phyloP scores from a whole-genome alignment of 2,113 vertebrate species.

The Phalacrocorax carbo region DNA sequence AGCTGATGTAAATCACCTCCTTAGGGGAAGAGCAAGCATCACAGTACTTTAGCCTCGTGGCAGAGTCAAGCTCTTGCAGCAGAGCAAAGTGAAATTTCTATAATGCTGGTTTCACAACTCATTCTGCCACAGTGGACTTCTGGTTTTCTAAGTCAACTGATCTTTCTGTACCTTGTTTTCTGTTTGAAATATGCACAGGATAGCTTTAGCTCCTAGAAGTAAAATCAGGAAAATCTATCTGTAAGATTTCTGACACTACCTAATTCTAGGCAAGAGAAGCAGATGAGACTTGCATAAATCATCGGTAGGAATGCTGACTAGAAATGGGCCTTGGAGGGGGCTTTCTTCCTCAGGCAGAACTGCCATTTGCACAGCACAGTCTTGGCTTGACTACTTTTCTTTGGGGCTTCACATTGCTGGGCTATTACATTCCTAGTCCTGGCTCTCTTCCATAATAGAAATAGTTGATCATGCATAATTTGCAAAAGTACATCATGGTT shows the following conservation, averaged over 20 bases:
- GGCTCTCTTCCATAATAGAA: slow-evolving; percentile 10
- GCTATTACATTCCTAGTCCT: not conserved
- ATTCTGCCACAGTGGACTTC: not conserved
- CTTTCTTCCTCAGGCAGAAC: not conserved
- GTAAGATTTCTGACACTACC: not conserved
- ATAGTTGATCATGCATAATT: not conserved
- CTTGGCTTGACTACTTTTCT: not conserved
- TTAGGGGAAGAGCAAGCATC: not conserved
- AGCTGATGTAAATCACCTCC: not conserved
- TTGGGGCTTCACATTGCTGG: not conserved
- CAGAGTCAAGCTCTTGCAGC: not conserved
- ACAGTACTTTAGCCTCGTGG: not conserved
- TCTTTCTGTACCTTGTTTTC: not conserved
- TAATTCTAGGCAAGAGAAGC: not conserved
- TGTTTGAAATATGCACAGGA: not conserved
- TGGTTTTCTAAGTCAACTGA: not conserved
- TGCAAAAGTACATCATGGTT: not conserved
- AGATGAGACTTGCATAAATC: not conserved
- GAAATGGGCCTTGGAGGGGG: not conserved
- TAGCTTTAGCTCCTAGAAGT: not conserved
- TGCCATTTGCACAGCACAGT: not conserved
- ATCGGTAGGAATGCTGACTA: not conserved
- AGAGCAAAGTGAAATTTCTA: not conserved
- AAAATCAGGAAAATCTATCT: not conserved
- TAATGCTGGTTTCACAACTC: not conserved